These are phyloP conservation scores for Drosophila ohnishii DNA, from an alignment of 1,140 invertebrate species.

Conservation along the genomic window DNA sequence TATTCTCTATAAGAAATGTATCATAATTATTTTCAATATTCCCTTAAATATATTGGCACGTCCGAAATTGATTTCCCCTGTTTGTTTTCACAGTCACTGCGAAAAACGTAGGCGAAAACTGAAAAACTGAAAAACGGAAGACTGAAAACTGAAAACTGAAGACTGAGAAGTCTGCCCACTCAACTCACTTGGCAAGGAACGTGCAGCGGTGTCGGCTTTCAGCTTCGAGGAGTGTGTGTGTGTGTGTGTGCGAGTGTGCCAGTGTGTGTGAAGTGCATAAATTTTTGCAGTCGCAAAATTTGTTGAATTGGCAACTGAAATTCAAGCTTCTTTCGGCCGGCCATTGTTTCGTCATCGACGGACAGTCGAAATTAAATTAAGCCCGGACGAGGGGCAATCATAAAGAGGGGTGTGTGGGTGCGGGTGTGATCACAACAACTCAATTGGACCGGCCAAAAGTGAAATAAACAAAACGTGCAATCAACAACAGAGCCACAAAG, in stretches of 20 bases:
- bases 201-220: conserved; percentile 69
- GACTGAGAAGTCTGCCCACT: conserved; percentile 28
- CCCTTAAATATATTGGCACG: neutral
- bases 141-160: neutral
- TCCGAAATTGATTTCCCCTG: neutral
- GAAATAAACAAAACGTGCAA: conserved; percentile 76
- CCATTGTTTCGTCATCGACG: conserved; percentile 27
- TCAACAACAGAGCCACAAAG: conserved; percentile 38
- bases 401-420: neutral
- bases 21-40: conserved; percentile 2
- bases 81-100: neutral
- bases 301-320: conserved; percentile 25
- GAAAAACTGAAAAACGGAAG: neutral
- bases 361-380: conserved; percentile 19
- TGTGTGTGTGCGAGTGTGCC: conserved; percentile 5
- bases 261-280: conserved; percentile 23
- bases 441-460: conserved; percentile 50
- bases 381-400: neutral
- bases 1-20: neutral
- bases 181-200: conserved; percentile 47
- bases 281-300: conserved; percentile 16
- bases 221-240: conserved; percentile 30
- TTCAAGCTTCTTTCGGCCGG: conserved; percentile 13
- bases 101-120: conserved; percentile 2
- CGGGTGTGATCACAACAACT: conserved; percentile 41